Percentiles rank a stretch among this genome's conserved stretches.
phyloP scores from a whole-genome alignment of 1,140 invertebrate species.

The Agraylea sexmaculata region DNA sequence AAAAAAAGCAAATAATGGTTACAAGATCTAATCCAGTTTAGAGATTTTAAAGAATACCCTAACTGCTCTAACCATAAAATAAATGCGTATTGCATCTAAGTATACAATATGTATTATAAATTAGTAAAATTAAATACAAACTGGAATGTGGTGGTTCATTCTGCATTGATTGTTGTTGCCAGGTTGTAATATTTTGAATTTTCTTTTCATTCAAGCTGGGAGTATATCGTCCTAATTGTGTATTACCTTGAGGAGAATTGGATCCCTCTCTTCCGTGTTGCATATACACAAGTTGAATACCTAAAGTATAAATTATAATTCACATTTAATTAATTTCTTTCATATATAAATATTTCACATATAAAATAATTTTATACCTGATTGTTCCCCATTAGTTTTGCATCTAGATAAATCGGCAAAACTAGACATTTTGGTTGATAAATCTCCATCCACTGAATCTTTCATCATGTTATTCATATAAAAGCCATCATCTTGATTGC shows the following conservation, averaged over 20 bases:
- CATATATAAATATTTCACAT: neutral
- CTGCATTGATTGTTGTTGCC: slow-evolving; percentile 61
- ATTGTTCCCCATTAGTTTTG: slow-evolving; percentile 40
- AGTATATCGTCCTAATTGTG: slow-evolving; percentile 19
- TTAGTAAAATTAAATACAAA: slow-evolving; percentile 24
- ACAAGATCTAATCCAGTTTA: no score
- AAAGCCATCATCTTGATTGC: slow-evolving; percentile 33
- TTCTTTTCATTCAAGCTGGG: slow-evolving; percentile 47
- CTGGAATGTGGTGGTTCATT: slow-evolving; percentile 31
- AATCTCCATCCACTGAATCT: slow-evolving; percentile 39
- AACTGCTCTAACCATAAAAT: no score
- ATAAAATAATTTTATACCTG: slow-evolving; percentile 23
- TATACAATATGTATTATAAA: no score
- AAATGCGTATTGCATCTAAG: no score
- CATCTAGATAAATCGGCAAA: slow-evolving; percentile 58
- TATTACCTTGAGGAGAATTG: slow-evolving; percentile 8
- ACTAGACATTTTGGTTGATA: slow-evolving; percentile 49
- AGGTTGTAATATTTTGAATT: slow-evolving; percentile 70
- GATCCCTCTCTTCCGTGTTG: slow-evolving; percentile 43
- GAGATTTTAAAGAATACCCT: no score
- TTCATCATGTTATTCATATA: slow-evolving; percentile 40
- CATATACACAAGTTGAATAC: slow-evolving; percentile 52
- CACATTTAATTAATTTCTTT: slow-evolving; percentile 4
- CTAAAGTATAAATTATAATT: slow-evolving; percentile 21
- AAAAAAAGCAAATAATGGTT: no score